These are phyloP conservation scores for Andrena bucephala DNA, from an alignment of 2,888 invertebrate species.

Conservation along the genomic window DNA sequence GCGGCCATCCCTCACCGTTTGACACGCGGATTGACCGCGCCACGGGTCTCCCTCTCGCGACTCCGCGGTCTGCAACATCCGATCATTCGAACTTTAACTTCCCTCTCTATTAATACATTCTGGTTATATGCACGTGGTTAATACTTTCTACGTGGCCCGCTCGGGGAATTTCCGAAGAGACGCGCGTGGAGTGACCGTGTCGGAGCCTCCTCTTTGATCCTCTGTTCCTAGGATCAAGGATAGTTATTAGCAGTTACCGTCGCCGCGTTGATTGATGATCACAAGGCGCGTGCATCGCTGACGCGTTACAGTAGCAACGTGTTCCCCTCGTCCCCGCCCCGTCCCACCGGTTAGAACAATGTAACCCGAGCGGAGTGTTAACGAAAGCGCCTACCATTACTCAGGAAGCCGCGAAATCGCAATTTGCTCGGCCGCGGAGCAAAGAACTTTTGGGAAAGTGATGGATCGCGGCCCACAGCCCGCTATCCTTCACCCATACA, in stretches of 20 bases:
- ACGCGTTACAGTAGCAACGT: not conserved
- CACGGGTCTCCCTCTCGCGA: not conserved
- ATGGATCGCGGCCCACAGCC: slow-evolving; percentile 46
- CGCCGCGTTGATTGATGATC: not conserved
- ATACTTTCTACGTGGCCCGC: not conserved
- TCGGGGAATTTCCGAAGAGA: not conserved
- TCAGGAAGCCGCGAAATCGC: slow-evolving; percentile 4
- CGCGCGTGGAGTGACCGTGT: no score
- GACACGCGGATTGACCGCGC: slow-evolving; percentile 56
- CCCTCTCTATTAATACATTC: not conserved
- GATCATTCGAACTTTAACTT: not conserved
- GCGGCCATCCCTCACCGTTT: slow-evolving; percentile 63
- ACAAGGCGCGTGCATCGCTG: not conserved
- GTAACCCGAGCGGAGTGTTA: slow-evolving; percentile 14
- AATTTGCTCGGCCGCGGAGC: slow-evolving; percentile 7
- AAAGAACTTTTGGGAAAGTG: slow-evolving; percentile 33
- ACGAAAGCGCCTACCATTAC: slow-evolving; percentile 32
- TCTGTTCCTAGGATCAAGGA: not conserved
- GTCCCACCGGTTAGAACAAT: not conserved
- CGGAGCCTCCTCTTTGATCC: no score
- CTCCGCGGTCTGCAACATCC: not conserved
- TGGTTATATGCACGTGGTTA: not conserved
- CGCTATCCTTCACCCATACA: slow-evolving; percentile 44
- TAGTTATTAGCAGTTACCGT: not conserved
- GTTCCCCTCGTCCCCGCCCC: not conserved